Evolutionary conservation across 2,113 vertebrate genomes (phyloP).

Genomic region (Pseudolaguvia tuberculata): DNA sequence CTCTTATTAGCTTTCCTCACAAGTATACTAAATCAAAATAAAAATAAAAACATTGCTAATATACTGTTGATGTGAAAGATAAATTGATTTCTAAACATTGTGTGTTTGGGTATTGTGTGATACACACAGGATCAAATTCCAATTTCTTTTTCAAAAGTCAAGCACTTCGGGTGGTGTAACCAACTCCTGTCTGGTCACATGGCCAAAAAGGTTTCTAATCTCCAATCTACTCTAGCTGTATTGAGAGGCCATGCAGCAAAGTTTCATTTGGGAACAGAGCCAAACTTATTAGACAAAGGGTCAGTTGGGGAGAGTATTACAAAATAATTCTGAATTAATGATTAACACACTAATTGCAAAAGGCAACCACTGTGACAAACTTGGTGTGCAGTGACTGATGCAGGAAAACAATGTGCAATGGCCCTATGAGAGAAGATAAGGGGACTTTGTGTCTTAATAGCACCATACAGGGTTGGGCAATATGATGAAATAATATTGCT

Average conservation of each 20-base stretch:
- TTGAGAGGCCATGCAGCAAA: neutral
- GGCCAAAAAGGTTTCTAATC: neutral
- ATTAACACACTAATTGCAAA: slow-evolving; percentile 26
- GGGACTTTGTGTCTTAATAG: neutral
- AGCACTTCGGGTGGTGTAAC: neutral
- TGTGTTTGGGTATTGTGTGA: too few species aligned
- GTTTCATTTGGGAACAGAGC: neutral
- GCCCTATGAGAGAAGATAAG: slow-evolving; percentile 11
- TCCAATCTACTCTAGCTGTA: neutral
- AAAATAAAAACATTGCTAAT: neutral
- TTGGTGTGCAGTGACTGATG: neutral
- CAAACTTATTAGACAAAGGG: neutral
- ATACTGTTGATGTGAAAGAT: too few species aligned
- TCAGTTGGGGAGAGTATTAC: neutral
- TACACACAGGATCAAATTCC: neutral
- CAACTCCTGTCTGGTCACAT: neutral
- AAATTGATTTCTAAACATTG: too few species aligned
- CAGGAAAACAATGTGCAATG: slow-evolving; percentile 11
- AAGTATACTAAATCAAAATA: neutral
- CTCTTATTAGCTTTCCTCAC: neutral
- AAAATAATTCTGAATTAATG: slow-evolving; percentile 24
- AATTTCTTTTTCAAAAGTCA: neutral
- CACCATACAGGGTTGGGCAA: neutral
- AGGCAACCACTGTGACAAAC: slow-evolving; percentile 8
- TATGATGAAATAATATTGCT: neutral